phyloP scores from a whole-genome alignment of 2,888 invertebrate genomes.

The Microplitis manilae region DNA sequence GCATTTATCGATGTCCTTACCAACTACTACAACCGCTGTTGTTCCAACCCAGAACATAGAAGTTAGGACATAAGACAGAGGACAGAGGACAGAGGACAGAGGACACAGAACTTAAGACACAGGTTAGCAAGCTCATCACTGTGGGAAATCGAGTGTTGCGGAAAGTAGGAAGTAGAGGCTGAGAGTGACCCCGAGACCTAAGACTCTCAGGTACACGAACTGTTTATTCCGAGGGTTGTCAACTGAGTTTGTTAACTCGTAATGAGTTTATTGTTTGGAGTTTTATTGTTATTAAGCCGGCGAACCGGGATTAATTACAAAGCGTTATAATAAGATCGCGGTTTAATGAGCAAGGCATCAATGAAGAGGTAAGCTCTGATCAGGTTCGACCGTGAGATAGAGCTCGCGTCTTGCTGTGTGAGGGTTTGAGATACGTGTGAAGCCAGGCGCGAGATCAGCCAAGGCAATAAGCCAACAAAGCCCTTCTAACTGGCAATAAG shows the following conservation, averaged over 20 bases:
- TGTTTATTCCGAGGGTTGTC: conserved; percentile 11
- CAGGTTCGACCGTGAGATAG: conserved; percentile 32
- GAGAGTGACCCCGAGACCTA: conserved; percentile 1
- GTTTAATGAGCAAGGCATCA: conserved; percentile 59
- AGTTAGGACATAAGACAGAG: too few species aligned
- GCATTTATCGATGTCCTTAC: conserved; percentile 1
- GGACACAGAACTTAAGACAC: not conserved
- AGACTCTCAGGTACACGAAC: not conserved
- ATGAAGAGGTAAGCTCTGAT: conserved; percentile 13
- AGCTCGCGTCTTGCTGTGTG: conserved; percentile 31
- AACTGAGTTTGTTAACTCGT: conserved; percentile 42
- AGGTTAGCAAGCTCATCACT: conserved; percentile 3
- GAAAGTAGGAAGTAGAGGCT: conserved; percentile 5
- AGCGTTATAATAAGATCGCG: conserved; percentile 60
- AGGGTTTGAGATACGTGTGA: conserved; percentile 35
- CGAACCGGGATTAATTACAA: conserved; percentile 63
- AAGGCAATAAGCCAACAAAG: conserved; percentile 32
- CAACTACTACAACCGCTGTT: not conserved
- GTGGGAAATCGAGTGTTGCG: conserved; percentile 15
- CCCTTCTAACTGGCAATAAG: not conserved
- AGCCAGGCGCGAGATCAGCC: conserved; percentile 18
- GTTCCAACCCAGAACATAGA: too few species aligned
- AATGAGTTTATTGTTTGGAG: conserved; percentile 67
- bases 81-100: too few species aligned
- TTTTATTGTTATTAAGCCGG: conserved; percentile 57